Base-by-base conservation (phyloP, 2,113 vertebrate genomes). In the Pandion haliaetus region DNA sequence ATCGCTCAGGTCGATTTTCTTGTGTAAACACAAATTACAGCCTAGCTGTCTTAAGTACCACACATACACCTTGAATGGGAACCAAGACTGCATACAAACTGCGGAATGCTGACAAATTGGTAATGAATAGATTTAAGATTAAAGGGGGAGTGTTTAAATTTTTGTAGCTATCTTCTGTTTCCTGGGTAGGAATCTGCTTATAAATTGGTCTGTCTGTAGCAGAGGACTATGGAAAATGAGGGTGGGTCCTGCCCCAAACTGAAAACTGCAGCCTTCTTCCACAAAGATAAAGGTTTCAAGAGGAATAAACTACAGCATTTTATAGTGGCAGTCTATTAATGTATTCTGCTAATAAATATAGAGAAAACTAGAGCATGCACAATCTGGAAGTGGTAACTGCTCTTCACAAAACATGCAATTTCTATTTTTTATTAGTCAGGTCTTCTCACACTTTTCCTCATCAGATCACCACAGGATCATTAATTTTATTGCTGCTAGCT, bases 61-160 rank as follows among this genome's bases (percentile, higher is more conserved):
- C 62, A 3, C 10, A 2, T 8, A 17, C 12, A 14, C 36, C 54
- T 17, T 5, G 40, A n/a, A 14, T 4, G 20, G 65, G 59, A 77
- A 6, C 42, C 45, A 17, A 2, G 40, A 2, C 40, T 5, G 17
- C 45, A 0, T 4, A 9, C 45, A 6, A 23, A 4, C 61, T 3
- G 47, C 4, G n/a, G 2, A 14, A 4, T 10, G 31, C 42, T 42
- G 67, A 5, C 31, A 19, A 23, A 32, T 1, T 10, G 38, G 2
- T 10, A 23, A 12, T 15, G 6, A 32, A 9, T 23, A 6, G 8
- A 24, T 24, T 24, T 42, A 21, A 38, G 36, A 29, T 18, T 12
- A 12, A 47, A 61, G 11, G 17, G 15, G 8, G 47, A 18, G 14
- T n/a, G n/a, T n/a, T 49, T 45, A 31, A 17, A 18, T 12, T 74